Evolutionary conservation across 1,140 invertebrate species (phyloP).

Genomic region (Proctacanthus coquilletti): DNA sequence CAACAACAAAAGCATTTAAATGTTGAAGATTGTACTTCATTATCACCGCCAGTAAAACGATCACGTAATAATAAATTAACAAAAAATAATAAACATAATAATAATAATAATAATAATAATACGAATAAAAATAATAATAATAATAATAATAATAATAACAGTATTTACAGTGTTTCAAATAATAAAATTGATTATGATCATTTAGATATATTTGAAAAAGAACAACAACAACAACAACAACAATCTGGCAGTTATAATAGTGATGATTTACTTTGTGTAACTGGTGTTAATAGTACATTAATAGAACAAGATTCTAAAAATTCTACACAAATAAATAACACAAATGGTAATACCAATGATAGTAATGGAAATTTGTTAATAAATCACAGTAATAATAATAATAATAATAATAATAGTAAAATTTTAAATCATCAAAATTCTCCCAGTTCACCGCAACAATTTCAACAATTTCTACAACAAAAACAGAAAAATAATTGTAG

Average conservation of each 20-base stretch:
- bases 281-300: no score
- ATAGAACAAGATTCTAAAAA: no score
- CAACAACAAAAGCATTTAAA: no score
- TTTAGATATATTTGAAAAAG: slow-evolving; percentile 8
- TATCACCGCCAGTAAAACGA: slow-evolving; percentile 4
- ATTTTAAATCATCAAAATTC: slow-evolving; percentile 2
- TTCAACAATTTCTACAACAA: slow-evolving; percentile 1
- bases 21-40: no score
- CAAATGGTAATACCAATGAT: slow-evolving; percentile 14
- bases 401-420: slow-evolving; percentile 11
- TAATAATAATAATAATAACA: not conserved
- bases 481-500: not conserved
- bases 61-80: slow-evolving; percentile 1
- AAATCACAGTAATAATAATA: slow-evolving; percentile 8
- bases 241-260: slow-evolving; percentile 12
- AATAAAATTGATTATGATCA: not conserved
- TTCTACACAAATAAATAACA: slow-evolving; percentile 12
- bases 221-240: slow-evolving; percentile 34
- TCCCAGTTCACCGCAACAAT: not conserved
- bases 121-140: not conserved
- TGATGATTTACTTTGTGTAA: no score
- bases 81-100: slow-evolving; percentile 1
- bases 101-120: slow-evolving; percentile 3
- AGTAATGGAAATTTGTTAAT: not conserved
- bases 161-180: not conserved